These are phyloP conservation scores for Enteromius mattozi DNA, from an alignment of 2,797 vertebrate species.

Conservation along the genomic window DNA sequence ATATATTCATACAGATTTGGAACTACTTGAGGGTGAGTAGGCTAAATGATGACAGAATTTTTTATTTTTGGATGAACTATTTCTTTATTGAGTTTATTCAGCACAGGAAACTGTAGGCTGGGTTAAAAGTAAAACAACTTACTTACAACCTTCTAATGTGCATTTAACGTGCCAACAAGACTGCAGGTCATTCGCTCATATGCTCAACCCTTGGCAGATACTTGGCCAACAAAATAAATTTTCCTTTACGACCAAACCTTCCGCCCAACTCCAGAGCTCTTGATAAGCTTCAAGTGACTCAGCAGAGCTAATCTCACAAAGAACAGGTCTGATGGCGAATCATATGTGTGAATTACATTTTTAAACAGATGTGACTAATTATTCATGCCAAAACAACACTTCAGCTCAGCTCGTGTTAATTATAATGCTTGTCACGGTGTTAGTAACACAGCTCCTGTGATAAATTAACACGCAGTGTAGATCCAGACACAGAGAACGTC, in stretches of 20 bases:
- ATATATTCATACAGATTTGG: too few species aligned
- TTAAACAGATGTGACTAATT: conserved; percentile 17
- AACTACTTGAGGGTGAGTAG: too few species aligned
- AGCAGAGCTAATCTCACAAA: conserved; percentile 11
- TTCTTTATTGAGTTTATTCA: background rate
- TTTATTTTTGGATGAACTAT: too few species aligned
- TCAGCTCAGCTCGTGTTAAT: background rate
- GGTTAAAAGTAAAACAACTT: conserved; percentile 11
- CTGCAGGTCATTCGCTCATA: background rate
- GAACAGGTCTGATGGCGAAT: background rate
- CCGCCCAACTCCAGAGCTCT: background rate
- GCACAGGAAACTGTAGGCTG: background rate
- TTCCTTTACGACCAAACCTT: conserved; percentile 1
- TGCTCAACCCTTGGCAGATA: background rate
- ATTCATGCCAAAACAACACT: conserved; percentile 37
- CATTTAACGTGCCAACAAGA: background rate
- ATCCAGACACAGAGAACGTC: background rate
- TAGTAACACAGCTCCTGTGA: conserved; percentile 3
- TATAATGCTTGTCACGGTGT: background rate
- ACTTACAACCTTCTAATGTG: background rate
- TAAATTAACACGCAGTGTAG: background rate
- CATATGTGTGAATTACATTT: conserved; percentile 18
- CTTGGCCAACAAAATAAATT: background rate
- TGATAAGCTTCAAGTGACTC: conserved; percentile 11
- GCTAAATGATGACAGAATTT: too few species aligned